Conservation (phyloP, 2,113 vertebrate species). For the Triplophysa rosa region DNA sequence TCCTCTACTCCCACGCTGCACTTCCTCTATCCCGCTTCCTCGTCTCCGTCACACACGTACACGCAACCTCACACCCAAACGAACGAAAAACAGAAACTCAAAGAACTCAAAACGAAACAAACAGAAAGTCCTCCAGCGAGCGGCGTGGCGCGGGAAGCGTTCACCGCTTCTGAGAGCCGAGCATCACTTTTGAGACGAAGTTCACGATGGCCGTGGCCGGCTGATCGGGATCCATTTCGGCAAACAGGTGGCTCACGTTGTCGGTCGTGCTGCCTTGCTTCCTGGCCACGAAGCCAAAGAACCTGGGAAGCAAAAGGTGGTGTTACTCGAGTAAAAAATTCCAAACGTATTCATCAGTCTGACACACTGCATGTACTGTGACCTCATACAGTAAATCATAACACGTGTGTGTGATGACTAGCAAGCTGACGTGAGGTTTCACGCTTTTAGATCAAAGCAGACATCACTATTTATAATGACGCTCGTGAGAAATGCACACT, state of each 20-base stretch:
- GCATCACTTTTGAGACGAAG: constrained; percentile 95
- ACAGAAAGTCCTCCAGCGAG: constrained; percentile 57
- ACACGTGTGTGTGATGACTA: constrained; percentile 1
- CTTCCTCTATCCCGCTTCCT: constrained; percentile 84
- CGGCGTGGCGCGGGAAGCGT: constrained; percentile 56
- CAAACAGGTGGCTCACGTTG: constrained; percentile 97
- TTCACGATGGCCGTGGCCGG: constrained; percentile 95
- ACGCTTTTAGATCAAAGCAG: background rate
- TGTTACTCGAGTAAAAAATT: background rate
- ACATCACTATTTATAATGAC: background rate
- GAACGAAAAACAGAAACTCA: constrained; percentile 29
- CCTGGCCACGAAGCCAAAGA: constrained; percentile 96
- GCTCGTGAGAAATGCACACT: background rate
- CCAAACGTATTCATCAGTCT: background rate
- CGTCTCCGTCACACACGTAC: constrained; percentile 66
- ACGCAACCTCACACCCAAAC: constrained; percentile 34
- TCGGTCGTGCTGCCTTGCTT: constrained; percentile 98
- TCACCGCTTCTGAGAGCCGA: constrained; percentile 92
- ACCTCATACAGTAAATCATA: background rate
- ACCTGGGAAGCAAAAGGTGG: constrained; percentile 68
- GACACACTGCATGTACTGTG: background rate
- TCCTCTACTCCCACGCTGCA: constrained; percentile 79
- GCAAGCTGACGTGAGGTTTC: background rate
- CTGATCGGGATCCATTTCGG: constrained; percentile 92
- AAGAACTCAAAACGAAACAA: constrained; percentile 53